A percentile compares a stretch with the other conserved stretches of the same genome.
Conservation (phyloP, 2,113 vertebrate species). For the Paracanthobrama guichenoti region DNA sequence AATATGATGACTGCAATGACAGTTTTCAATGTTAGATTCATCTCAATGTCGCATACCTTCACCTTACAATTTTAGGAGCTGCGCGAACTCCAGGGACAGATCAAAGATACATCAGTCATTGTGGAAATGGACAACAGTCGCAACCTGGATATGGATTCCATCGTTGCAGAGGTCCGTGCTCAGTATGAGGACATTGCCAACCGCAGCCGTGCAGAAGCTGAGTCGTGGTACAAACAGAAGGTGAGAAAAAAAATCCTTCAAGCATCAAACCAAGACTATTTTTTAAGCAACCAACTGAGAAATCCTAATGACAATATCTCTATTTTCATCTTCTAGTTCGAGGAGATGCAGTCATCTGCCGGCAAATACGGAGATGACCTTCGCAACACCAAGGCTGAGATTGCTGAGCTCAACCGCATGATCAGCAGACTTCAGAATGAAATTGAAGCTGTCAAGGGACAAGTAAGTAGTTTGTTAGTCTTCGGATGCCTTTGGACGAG, state of each 20-base stretch:
- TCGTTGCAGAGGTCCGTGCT: slow-evolving; percentile 83
- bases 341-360: slow-evolving; percentile 76
- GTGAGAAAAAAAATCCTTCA: slow-evolving; percentile 61
- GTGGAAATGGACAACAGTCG: slow-evolving; percentile 90
- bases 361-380: slow-evolving; percentile 75
- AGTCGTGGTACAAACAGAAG: slow-evolving; percentile 82
- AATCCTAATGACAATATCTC: not conserved
- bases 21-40: not conserved
- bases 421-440: slow-evolving; percentile 83
- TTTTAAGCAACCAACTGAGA: not conserved
- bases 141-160: slow-evolving; percentile 82
- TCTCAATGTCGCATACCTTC: not conserved
- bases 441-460: slow-evolving; percentile 81
- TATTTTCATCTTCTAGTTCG: slow-evolving; percentile 70
- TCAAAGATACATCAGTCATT: slow-evolving; percentile 87
- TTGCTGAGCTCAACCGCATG: slow-evolving; percentile 82
- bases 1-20: not conserved
- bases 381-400: slow-evolving; percentile 80
- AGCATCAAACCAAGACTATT: not conserved
- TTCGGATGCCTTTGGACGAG: not conserved
- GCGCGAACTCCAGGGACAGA: slow-evolving; percentile 79
- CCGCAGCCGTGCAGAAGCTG: slow-evolving; percentile 75
- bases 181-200: slow-evolving; percentile 85
- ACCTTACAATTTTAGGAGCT: slow-evolving; percentile 75
- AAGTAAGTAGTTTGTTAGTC: slow-evolving; percentile 71